Percentiles rank a stretch among this genome's conserved stretches.
These are phyloP conservation scores for Habroteleia sp. DNA, from an alignment of 2,888 invertebrate genomes.

Conservation along the genomic window DNA sequence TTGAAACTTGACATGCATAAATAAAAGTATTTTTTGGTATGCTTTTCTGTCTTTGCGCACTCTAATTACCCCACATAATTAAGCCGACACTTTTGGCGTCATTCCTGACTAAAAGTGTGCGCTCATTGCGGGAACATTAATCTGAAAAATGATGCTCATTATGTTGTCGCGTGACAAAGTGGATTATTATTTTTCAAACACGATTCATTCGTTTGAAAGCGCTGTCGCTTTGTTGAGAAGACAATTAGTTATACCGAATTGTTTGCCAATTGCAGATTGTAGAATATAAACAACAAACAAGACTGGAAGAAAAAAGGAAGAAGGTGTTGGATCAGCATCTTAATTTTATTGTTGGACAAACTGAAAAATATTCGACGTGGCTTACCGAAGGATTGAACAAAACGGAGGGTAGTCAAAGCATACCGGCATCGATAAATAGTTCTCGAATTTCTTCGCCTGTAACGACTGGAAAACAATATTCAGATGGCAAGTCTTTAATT, in stretches of 20 bases:
- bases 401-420: slow-evolving; percentile 79
- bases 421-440: slow-evolving; percentile 80
- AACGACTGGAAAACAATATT: slow-evolving; percentile 73
- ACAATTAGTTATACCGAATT: no score
- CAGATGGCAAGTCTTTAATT: slow-evolving; percentile 75
- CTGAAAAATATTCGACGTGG: slow-evolving; percentile 97
- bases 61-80: slow-evolving; percentile 79
- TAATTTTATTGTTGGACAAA: slow-evolving; percentile 98
- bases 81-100: slow-evolving; percentile 79
- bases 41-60: no score
- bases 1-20: no score
- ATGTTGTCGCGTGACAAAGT: slow-evolving; percentile 1
- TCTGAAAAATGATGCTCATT: slow-evolving; percentile 64
- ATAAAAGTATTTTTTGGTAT: no score
- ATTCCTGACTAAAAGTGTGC: slow-evolving; percentile 74
- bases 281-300: slow-evolving; percentile 95
- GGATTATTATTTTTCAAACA: slow-evolving; percentile 38
- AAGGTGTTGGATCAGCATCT: slow-evolving; percentile 97
- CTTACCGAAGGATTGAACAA: slow-evolving; percentile 92
- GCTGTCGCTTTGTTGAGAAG: no score
- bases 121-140: slow-evolving; percentile 81
- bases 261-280: slow-evolving; percentile 85
- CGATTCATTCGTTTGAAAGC: no score
- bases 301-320: slow-evolving; percentile 96
- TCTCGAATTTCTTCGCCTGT: slow-evolving; percentile 80